Base-by-base conservation (phyloP, 2,888 invertebrate genomes). In the Marasmarcha lunaedactyla region DNA sequence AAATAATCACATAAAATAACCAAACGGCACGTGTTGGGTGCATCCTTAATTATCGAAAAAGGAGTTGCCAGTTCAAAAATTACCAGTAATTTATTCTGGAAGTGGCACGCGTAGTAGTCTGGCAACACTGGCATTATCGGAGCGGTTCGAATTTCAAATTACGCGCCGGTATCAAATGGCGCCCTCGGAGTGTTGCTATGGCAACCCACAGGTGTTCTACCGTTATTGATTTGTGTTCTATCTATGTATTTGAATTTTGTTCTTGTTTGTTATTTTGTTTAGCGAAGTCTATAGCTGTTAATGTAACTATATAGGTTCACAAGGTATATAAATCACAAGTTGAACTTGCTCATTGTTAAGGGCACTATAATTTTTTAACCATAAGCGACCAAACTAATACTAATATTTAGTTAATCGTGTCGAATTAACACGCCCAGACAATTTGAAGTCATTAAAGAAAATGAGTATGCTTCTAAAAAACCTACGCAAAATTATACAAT, bases 131-230 rank as follows among this genome's bases (percentile, higher is more conserved):
- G 66, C 79, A 78, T 79, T 79, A 81, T 79, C 76, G 73, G 61
- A 51, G 63, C 55, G 71, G 63, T 69, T 81, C 81, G 68, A 68
- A 79, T 83, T 78, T 78, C 81, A 81, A 83, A 81, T 83, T 79
- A 77, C 79, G 79, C 72, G 69, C 59, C 50, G 71, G 81, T 76
- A 74, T 81, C 81, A 72, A 71, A 50, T 81, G 60, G 71, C 78
- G 71, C 79, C 77, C 78, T 71, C 69, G 64, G 58, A 47, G 50
- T 55, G 77, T 79, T 62, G 74, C 72, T 57, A 59, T 65, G 60
- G 74, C 63, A 69, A 78, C 79, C 66, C 62, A 70, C 81, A 81
- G 81, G 79, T 81, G 77, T 71, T 60, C 66, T 68, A 79, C 79
- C 67, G 79, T 81, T 79, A 71, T 64, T 52, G 54, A 45, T 43